Base-by-base conservation (phyloP, 2,797 vertebrate genomes). In the Choloepus didactylus region DNA sequence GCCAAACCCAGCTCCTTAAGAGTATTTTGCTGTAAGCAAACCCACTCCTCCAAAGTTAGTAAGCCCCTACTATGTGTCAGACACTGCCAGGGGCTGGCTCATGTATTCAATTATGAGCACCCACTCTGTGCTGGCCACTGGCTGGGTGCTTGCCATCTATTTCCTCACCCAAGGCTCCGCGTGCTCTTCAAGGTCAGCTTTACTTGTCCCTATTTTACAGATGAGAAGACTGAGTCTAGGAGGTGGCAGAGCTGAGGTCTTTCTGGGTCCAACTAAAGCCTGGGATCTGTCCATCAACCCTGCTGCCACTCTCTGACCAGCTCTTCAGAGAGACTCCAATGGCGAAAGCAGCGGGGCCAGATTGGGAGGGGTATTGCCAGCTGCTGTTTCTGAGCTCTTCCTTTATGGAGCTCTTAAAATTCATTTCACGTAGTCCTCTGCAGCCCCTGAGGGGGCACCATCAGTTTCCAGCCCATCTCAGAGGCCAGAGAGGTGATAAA, bases 21-120 rank as follows among this genome's bases (percentile, higher is more conserved):
- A 46, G 41, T 54, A 10, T 56, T 92, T 84, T 80, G 31, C 67
- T 81, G 35, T 31, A 46, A 73, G 79, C 25, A 54, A 66, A 83
- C 60, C 7, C 12, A 29, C 5, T 29, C 54, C 44, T 81, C n/a
- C 23, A 69, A 35, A 38, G 77, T 64, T 54, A 46, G 12, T 19
- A 46, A 88, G 94, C 21, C 35, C 91, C 69, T 77, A 54, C 76
- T 92, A 3, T 66, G 94, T 89, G 69, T 77, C 70, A 14, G 44
- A 0, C 1, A 3, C 23, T 21, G n/a, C 64, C 75, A 19, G 49
- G 16, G 62, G 18, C 51, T 41, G 70, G 38, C 69, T 19, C 14
- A 0, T 4, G 9, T 38, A 23, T 67, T 64, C 5, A 15, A 21
- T 56, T 10, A 12, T 10, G 76, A 49, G 23, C 18, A 15, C 23